Percentiles rank a stretch among this genome's conserved stretches.
These are phyloP conservation scores for Strigamia transsilvanica DNA, from an alignment of 2,888 invertebrate genomes.

Conservation along the genomic window DNA sequence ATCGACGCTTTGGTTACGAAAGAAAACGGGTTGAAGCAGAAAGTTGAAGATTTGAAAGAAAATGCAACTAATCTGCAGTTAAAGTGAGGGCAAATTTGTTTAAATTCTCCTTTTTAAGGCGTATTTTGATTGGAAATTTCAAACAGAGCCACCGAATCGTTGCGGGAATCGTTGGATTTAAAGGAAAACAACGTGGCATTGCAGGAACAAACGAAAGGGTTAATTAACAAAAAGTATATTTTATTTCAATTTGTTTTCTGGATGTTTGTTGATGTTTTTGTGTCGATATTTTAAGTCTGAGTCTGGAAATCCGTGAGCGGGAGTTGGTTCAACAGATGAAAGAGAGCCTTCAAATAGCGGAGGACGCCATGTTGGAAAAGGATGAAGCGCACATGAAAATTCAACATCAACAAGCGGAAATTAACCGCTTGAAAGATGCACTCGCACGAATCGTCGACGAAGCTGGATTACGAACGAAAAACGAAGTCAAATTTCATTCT, in stretches of 20 bases:
- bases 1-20: neutral
- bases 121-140: neutral
- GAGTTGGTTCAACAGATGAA: constrained; percentile 41
- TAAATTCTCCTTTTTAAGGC: neutral
- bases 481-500: constrained; percentile 1
- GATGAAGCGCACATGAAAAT: constrained; percentile 38
- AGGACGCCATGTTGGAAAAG: constrained; percentile 50
- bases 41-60: neutral
- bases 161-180: constrained; percentile 2
- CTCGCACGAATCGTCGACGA: constrained; percentile 15
- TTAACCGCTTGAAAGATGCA: constrained; percentile 7
- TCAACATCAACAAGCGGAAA: constrained; percentile 9
- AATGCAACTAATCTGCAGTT: neutral
- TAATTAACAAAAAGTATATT: constrained; percentile 14
- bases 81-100: too few species aligned
- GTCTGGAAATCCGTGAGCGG: neutral
- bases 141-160: neutral
- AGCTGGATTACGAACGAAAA: constrained; percentile 42
- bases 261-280: neutral
- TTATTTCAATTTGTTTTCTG: neutral
- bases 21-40: neutral
- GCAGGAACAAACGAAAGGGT: constrained; percentile 4
- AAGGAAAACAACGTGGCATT: neutral
- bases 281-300: neutral
- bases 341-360: constrained; percentile 43